Percentiles rank a stretch among this genome's conserved stretches.
Evolutionary conservation across 2,797 vertebrate genomes (phyloP).

Genomic region (Sylvia borin): DNA sequence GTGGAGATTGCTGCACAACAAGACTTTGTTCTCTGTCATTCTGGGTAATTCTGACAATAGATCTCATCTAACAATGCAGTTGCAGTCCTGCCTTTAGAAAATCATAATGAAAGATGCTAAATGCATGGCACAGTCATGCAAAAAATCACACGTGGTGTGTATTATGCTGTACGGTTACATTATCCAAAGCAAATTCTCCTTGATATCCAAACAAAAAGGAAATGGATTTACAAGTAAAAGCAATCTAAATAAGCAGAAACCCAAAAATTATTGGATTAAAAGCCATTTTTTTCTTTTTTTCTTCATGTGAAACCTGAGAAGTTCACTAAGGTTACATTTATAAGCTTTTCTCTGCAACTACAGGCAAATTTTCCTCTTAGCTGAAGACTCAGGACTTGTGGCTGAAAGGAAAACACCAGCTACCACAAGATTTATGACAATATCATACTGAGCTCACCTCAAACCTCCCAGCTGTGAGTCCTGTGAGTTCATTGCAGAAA

Average conservation of each 20-base stretch:
- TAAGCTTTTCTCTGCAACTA: not conserved
- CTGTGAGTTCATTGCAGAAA: accelerated
- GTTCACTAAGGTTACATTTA: not conserved
- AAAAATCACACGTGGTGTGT: accelerated
- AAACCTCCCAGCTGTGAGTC: not conserved
- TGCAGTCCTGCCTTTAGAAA: not conserved
- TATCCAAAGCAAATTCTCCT: not conserved
- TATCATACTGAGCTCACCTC: not conserved
- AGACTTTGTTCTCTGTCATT: not conserved
- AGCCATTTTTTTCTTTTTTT: not conserved
- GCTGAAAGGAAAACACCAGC: not conserved
- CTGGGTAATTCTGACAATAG: not conserved
- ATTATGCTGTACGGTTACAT: not conserved
- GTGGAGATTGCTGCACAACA: not conserved
- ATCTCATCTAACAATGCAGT: not conserved
- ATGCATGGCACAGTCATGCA: not conserved
- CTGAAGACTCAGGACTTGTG: not conserved
- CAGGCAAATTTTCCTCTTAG: not conserved
- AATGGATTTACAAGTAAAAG: not conserved
- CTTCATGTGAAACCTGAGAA: not conserved
- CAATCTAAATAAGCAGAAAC: not conserved
- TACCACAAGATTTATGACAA: not conserved
- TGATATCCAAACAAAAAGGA: not conserved
- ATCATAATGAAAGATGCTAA: not conserved
- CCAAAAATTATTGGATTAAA: not conserved